A percentile compares a stretch with the other conserved stretches of the same genome.
These are phyloP conservation scores for Notothenia rossii DNA, from an alignment of 2,113 vertebrate genomes.

Conservation along the genomic window DNA sequence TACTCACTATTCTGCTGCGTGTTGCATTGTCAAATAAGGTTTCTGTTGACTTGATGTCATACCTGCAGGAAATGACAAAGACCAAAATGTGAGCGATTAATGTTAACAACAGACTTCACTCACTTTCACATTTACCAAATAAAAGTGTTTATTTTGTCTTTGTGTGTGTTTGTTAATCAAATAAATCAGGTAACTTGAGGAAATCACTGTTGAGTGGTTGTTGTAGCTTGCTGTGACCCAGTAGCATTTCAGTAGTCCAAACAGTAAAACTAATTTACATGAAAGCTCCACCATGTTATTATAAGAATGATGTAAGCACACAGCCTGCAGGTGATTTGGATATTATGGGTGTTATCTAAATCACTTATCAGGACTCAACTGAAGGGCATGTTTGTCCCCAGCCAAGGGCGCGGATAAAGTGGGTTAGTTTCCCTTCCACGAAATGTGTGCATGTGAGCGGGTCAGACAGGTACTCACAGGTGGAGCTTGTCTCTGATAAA, in stretches of 20 bases:
- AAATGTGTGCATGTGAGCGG: not conserved
- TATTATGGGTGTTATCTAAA: conserved; percentile 20
- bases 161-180: not conserved
- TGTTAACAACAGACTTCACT: not conserved
- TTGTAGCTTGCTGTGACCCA: not conserved
- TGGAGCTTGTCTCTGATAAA: conserved; percentile 97
- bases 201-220: too few species aligned
- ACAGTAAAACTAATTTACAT: not conserved
- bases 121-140: not conserved
- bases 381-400: not conserved
- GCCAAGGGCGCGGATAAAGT: conserved; percentile 3
- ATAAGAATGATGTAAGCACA: conserved; percentile 5
- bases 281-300: not conserved
- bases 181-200: not conserved
- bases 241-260: not conserved
- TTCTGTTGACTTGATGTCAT: conserved; percentile 93
- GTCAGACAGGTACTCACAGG: conserved; percentile 87
- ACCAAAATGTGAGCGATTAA: not conserved
- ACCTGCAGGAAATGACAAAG: conserved; percentile 81
- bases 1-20: conserved; percentile 96
- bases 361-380: not conserved
- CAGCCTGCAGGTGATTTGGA: conserved; percentile 18
- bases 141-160: not conserved
- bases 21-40: conserved; percentile 94
- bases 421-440: not conserved